phyloP scores from a whole-genome alignment of 2,888 invertebrate species.

The Serrognathus titanus region DNA sequence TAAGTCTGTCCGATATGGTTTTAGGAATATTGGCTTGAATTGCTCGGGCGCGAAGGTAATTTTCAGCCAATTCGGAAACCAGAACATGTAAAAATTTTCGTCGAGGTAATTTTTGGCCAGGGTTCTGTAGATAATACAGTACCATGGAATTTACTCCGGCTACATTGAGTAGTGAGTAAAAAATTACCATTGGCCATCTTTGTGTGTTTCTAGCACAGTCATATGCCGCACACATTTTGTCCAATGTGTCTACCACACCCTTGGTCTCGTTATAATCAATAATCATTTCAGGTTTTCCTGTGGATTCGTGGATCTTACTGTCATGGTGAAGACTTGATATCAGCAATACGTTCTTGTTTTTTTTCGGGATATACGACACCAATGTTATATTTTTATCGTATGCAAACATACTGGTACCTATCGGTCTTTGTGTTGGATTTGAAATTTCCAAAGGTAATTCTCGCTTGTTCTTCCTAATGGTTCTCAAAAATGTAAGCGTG shows the following conservation, averaged over 20 bases:
- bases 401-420: constrained; percentile 20
- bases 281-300: constrained; percentile 28
- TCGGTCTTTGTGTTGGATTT: constrained; percentile 4
- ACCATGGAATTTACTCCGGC: constrained; percentile 11
- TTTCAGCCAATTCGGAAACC: too few relatives aligned
- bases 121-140: not conserved
- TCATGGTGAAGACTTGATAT: constrained; percentile 34
- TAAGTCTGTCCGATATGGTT: too few relatives aligned
- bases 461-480: not conserved
- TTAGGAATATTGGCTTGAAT: too few relatives aligned
- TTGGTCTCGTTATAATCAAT: constrained; percentile 24
- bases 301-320: constrained; percentile 29
- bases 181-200: constrained; percentile 21
- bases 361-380: constrained; percentile 22
- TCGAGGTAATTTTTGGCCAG: too few relatives aligned
- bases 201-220: constrained; percentile 15
- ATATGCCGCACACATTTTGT: constrained; percentile 22
- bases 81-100: too few relatives aligned
- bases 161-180: constrained; percentile 21
- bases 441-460: constrained; percentile 3
- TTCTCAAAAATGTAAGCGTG: not conserved
- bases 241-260: constrained; percentile 21
- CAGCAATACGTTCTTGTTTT: constrained; percentile 30
- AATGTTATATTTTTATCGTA: constrained; percentile 29
- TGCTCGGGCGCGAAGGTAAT: too few relatives aligned